Base-by-base conservation (phyloP, 2,888 invertebrate genomes). In the Hemaris fuciformis region DNA sequence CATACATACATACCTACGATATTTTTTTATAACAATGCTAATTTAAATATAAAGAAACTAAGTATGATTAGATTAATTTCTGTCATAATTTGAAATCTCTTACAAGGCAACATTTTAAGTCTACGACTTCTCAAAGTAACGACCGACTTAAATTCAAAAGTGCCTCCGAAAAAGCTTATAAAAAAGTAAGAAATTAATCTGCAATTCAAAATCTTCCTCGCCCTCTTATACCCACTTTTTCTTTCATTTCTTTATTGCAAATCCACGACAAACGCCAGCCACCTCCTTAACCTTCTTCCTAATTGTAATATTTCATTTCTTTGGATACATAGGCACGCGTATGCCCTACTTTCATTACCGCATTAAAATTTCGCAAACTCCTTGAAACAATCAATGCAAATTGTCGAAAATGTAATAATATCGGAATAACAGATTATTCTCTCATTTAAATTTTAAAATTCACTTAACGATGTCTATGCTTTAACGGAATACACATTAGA, bases 101-200 rank as follows among this genome's bases (percentile, higher is more conserved):
- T 53, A 60, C 60, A 53, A 59, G 25, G 22, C 41, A 41, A 41
- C 25, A 42, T 76, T 80, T 72, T 72, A 71, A 74, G 71, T 73
- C 73, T 75, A 71, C 77, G 74, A 71, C 73, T 75, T 69, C 73
- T 71, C 73, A 72, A 76, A 80, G 74, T 79, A 81, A 81, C 75
- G 75, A 77, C 78, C 65, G 75, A 75, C 79, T 81, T 83, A 81
- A 79, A 83, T 82, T 81, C 79, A 81, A 78, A 79, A 83, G 81
- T 80, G 76, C 75, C 78, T 78, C 73, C 72, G 74, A 77, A 83
- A 81, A 83, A 84, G 80, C 83, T 85, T 83, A 83, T 84, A 82
- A 84, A 83, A 77, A 85, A 83, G 84, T 83, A 84, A 84, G 83
- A 84, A 84, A 85, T 87, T 87, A 86, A 87, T 87, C 87, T 86